Base-by-base conservation (phyloP, 2,888 invertebrate genomes). In the Tipula lateralis region DNA sequence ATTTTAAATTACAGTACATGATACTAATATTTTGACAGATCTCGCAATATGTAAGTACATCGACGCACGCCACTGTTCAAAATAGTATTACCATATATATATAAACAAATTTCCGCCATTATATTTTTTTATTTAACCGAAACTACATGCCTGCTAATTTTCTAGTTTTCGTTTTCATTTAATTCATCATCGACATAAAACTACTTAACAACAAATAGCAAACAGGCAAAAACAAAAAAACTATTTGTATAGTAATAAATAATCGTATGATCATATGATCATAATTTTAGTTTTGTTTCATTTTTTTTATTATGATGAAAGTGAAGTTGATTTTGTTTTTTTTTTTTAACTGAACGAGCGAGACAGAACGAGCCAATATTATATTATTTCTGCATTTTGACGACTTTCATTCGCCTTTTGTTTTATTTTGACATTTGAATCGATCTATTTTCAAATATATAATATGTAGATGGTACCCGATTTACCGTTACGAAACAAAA, bases 111-210 rank as follows among this genome's bases (percentile, higher is more conserved):
- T 44, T 44, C 44, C 44, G 16, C 44, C n/a, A n/a, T 44, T 13
- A 44, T 44, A 44, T 1, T 9, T 39, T 39, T 39, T 39, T 32
- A 6, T 39, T 39, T 44, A 19, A 50, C 16, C 19, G 9, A 32
- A n/a, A 50, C 66, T 66, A 19, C 66, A 66, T 66, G 66, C 9
- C 66, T 66, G 66, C 24, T 66, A 50, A 50, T 50, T 50, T 50
- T 50, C 44, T 50, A 66, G 66, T 66, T 66, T 66, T 66, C 66
- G 66, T 66, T 66, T 66, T 66, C 66, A 66, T 66, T 66, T 66
- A 66, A 66, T 66, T 66, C 24, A 66, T 66, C 66, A 66, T 66
- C 66, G 66, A 9, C 7, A 32, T 9, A 32, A 32, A 32, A 32
- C 32, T n/a, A 66, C 24, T 66, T 66, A 19, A 66, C 24, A 44